Conservation (phyloP, 2,888 invertebrate species). For the Brenthis hecate region DNA sequence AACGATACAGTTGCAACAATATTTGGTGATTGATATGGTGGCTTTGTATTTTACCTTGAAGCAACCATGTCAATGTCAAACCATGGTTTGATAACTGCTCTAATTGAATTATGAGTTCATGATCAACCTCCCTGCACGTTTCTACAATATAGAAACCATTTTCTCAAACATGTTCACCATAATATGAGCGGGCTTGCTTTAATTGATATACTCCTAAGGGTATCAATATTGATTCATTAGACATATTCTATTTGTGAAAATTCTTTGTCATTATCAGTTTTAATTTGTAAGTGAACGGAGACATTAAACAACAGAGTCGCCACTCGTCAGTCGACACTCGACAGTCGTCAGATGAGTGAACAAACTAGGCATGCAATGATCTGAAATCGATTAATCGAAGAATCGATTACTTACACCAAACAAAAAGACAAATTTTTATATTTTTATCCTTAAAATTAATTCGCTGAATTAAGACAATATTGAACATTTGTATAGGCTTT, state of each 20-base stretch:
- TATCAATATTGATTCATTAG: constrained; percentile 22
- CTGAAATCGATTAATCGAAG: too few species aligned
- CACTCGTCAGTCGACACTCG: too few species aligned
- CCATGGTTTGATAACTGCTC: constrained; percentile 18
- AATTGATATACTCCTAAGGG: constrained; percentile 34
- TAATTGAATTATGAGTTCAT: constrained; percentile 14
- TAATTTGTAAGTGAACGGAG: not conserved
- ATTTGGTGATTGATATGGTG: constrained; percentile 28
- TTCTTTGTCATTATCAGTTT: not conserved
- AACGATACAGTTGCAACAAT: constrained; percentile 40
- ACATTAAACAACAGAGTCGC: too few species aligned
- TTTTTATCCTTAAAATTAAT: too few species aligned
- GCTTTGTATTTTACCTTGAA: constrained; percentile 35
- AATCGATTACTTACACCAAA: too few species aligned
- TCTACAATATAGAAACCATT: constrained; percentile 33
- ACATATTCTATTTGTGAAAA: constrained; percentile 10
- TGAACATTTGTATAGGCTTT: too few species aligned
- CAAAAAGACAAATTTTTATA: too few species aligned
- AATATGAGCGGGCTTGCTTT: constrained; percentile 37
- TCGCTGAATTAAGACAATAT: too few species aligned
- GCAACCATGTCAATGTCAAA: constrained; percentile 8
- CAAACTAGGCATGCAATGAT: too few species aligned
- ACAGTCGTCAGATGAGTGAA: too few species aligned
- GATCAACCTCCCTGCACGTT: constrained; percentile 28
- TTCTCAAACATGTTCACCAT: constrained; percentile 35